phyloP scores from a whole-genome alignment of 2,113 vertebrate genomes.

The Willisornis vidua region DNA sequence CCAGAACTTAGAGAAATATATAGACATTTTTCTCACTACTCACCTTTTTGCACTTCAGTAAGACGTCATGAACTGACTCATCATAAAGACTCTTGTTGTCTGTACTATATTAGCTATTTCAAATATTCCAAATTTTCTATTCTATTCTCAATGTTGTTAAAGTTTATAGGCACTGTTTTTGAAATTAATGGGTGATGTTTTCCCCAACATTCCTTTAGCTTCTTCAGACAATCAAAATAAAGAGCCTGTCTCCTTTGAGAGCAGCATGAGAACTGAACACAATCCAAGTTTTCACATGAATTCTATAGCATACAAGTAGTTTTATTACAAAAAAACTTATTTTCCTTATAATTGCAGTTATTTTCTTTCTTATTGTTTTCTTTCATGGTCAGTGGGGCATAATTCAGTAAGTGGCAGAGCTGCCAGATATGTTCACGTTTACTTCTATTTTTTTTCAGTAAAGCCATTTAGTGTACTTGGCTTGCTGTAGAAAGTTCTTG shows the following conservation, averaged over 20 bases:
- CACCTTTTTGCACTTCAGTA: background rate
- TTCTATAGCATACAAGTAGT: background rate
- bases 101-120: background rate
- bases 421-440: background rate
- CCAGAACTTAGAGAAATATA: background rate
- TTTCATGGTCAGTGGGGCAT: background rate
- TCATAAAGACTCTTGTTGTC: background rate
- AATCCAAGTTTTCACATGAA: background rate
- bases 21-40: background rate
- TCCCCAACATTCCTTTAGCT: background rate
- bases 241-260: background rate
- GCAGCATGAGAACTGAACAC: background rate
- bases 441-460: background rate
- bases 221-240: background rate
- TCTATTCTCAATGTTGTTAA: background rate
- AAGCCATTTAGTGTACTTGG: background rate
- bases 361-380: background rate
- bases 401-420: background rate
- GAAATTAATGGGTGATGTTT: conserved; percentile 11
- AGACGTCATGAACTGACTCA: background rate
- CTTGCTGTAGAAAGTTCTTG: background rate
- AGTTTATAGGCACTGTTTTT: conserved; percentile 2
- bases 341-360: background rate
- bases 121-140: background rate
- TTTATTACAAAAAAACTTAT: background rate